Percentiles rank a stretch among this genome's conserved stretches.
These are phyloP conservation scores for Nyctibius bracteatus DNA, from an alignment of 2,113 vertebrate species.

Conservation along the genomic window DNA sequence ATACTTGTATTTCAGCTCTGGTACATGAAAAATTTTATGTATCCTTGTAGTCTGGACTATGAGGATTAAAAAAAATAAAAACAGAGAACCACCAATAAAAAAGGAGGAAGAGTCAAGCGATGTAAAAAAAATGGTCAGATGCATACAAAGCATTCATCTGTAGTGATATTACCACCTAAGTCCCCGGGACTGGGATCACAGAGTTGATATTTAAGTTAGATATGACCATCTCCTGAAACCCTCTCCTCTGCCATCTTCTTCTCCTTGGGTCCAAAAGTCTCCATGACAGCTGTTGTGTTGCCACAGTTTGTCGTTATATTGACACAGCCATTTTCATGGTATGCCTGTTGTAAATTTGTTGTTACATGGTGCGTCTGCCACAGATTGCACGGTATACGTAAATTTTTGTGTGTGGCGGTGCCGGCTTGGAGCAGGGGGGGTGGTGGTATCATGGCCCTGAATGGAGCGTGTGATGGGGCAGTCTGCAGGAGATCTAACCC, in stretches of 20 bases:
- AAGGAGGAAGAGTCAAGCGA: not conserved
- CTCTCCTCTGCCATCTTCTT: not conserved
- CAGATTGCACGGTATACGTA: constrained; percentile 84
- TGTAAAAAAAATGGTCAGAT: not conserved
- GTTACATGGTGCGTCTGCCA: constrained; percentile 87
- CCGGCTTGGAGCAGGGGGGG: constrained; percentile 57
- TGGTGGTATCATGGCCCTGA: constrained; percentile 70
- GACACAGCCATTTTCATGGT: constrained; percentile 88
- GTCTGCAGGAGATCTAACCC: constrained; percentile 80
- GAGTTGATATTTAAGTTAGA: constrained; percentile 18
- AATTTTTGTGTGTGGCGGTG: constrained; percentile 82
- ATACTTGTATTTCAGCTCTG: not conserved
- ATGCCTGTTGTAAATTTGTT: constrained; percentile 88
- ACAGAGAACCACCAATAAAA: not conserved
- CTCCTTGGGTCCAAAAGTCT: constrained; percentile 66
- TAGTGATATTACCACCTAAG: not conserved
- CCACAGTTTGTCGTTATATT: constrained; percentile 81
- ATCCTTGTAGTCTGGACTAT: not conserved
- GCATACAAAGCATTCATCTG: not conserved
- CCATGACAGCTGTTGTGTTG: constrained; percentile 72
- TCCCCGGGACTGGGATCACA: not conserved
- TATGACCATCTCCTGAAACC: constrained; percentile 29
- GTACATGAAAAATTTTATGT: not conserved
- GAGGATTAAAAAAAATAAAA: not conserved
- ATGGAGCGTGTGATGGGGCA: constrained; percentile 79